Percentiles rank a stretch among this genome's conserved stretches.
Conservation (phyloP, 2,888 invertebrate genomes). For the Merodon equestris region DNA sequence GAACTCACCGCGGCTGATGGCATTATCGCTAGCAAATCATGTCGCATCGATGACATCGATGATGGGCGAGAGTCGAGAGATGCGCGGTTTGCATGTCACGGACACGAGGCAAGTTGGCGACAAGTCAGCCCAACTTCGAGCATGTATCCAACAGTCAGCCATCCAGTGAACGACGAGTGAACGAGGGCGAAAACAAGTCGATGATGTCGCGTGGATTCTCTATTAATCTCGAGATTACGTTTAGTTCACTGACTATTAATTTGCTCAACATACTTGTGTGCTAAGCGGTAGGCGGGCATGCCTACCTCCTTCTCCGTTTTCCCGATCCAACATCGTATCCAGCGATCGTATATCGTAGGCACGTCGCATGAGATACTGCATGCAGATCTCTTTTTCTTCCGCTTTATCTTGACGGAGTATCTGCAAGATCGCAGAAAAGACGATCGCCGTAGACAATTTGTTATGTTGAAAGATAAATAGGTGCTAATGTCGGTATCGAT, state of each 20-base stretch:
- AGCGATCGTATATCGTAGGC: not conserved
- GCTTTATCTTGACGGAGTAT: conserved; percentile 42
- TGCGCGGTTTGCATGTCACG: conserved; percentile 66
- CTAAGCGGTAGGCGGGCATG: not conserved
- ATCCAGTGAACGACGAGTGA: not conserved
- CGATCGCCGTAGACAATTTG: conserved; percentile 65
- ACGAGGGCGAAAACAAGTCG: conserved; percentile 26
- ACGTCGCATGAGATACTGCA: conserved; percentile 50
- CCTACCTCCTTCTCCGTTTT: conserved; percentile 15
- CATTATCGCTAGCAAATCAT: conserved; percentile 64
- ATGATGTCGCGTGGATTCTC: conserved; percentile 68
- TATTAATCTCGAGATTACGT: conserved; percentile 67
- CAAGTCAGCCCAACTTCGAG: not conserved
- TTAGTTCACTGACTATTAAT: conserved; percentile 69
- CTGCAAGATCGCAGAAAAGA: conserved; percentile 43
- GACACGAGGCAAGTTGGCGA: conserved; percentile 37
- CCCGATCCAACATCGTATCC: no score
- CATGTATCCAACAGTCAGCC: no score
- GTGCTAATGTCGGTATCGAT: conserved; percentile 68
- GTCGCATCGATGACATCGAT: conserved; percentile 61
- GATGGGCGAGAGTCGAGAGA: conserved; percentile 47
- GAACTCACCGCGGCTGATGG: conserved; percentile 38
- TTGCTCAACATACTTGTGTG: conserved; percentile 54
- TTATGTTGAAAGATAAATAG: conserved; percentile 67
- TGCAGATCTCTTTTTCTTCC: conserved; percentile 42